Evolutionary conservation across 2,888 invertebrate species (phyloP).

Genomic region (Drosophila imparisetae): DNA sequence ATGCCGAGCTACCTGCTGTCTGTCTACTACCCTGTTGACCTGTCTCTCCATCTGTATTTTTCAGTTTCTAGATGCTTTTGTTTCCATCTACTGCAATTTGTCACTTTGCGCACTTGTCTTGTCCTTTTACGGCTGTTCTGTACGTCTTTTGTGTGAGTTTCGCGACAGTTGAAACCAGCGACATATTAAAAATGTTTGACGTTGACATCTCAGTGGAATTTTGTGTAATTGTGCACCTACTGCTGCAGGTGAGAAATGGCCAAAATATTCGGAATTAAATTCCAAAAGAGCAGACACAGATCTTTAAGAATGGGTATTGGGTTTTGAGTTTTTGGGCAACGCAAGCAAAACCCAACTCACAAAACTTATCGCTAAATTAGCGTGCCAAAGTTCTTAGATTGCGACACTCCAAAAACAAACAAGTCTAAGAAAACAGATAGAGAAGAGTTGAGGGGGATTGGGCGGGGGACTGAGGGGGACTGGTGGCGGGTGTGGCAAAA

Average conservation of each 20-base stretch:
- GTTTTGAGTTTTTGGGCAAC: background rate
- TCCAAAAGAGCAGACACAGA: slow-evolving; percentile 1
- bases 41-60: slow-evolving; percentile 37
- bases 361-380: slow-evolving; percentile 69
- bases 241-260: slow-evolving; percentile 34
- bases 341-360: slow-evolving; percentile 47
- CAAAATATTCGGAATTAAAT: slow-evolving; percentile 42
- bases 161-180: slow-evolving; percentile 44
- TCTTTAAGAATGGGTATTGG: slow-evolving; percentile 9
- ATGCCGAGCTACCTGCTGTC: slow-evolving; percentile 10
- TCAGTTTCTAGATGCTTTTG: slow-evolving; percentile 22
- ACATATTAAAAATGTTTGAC: slow-evolving; percentile 63
- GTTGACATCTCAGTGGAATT: slow-evolving; percentile 59
- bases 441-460: background rate
- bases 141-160: background rate
- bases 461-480: background rate
- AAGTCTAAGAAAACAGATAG: background rate
- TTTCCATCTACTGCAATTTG: slow-evolving; percentile 64
- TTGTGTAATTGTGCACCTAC: slow-evolving; percentile 44
- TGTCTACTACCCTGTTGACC: slow-evolving; percentile 49
- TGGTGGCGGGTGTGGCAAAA: background rate
- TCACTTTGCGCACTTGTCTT: slow-evolving; percentile 69
- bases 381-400: slow-evolving; percentile 59
- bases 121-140: slow-evolving; percentile 43
- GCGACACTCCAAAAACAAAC: slow-evolving; percentile 43